A percentile compares a stretch with the other conserved stretches of the same genome.
phyloP scores from a whole-genome alignment of 2,888 invertebrate species.

The Dolichopus griseipennis region DNA sequence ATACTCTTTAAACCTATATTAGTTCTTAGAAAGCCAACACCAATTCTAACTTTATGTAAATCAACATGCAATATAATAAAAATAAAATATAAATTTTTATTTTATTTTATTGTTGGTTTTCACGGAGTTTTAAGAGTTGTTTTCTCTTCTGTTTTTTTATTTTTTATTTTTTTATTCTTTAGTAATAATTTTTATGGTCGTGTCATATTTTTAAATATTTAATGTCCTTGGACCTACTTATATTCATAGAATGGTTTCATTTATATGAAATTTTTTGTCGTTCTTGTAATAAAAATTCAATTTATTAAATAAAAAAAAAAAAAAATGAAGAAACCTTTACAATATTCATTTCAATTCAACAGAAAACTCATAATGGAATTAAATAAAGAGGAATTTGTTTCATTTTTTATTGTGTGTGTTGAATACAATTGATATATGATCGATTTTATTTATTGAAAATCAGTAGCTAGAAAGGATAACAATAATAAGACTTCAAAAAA shows the following conservation, averaged over 20 bases:
- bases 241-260: background rate
- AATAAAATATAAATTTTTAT: background rate
- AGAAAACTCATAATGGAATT: conserved; percentile 1
- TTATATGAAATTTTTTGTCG: too few relatives aligned
- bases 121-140: background rate
- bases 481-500: background rate
- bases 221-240: background rate
- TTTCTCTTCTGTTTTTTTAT: too few relatives aligned
- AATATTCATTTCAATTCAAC: background rate
- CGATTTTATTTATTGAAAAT: background rate
- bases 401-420: too few relatives aligned
- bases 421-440: background rate
- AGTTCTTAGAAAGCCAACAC: background rate
- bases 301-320: background rate
- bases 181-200: background rate
- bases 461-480: background rate
- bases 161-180: too few relatives aligned
- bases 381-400: background rate
- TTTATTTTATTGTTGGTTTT: background rate
- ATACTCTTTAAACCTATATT: background rate
- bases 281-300: too few relatives aligned
- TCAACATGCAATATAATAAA: background rate
- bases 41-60: background rate
- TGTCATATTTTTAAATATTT: background rate
- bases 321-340: background rate